A percentile compares a stretch with the other conserved stretches of the same genome.
Evolutionary conservation across 2,113 vertebrate species (phyloP).

Genomic region (Malurus melanocephalus): DNA sequence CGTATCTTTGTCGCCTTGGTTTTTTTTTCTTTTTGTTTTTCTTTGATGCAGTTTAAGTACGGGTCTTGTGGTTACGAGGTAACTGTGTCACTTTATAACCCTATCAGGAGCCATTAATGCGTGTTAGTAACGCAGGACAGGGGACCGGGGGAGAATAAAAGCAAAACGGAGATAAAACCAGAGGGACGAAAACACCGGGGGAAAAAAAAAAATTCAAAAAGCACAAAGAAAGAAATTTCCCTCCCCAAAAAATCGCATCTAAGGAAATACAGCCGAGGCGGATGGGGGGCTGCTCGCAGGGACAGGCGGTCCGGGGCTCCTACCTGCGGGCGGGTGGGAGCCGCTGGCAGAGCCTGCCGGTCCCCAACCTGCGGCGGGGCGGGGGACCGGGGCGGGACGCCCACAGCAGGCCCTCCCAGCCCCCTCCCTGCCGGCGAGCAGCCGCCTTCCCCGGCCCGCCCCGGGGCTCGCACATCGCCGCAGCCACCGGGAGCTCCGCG

Average conservation of each 20-base stretch:
- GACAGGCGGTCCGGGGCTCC: not conserved
- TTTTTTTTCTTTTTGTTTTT: not conserved
- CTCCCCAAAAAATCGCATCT: not conserved
- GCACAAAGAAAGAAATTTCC: not conserved
- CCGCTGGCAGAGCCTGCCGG: not conserved
- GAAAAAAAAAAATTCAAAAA: not conserved
- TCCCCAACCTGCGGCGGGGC: not conserved
- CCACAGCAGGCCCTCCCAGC: not conserved
- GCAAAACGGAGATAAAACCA: not conserved
- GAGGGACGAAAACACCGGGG: not conserved
- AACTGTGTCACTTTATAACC: conserved; percentile 18
- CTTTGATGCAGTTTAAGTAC: not conserved
- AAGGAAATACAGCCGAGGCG: not conserved
- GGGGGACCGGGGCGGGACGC: not conserved
- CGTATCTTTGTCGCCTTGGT: not conserved
- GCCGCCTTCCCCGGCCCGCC: not conserved
- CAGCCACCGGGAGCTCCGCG: not conserved
- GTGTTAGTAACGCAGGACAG: not conserved
- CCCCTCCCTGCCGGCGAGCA: not conserved
- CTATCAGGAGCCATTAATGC: conserved; percentile 11
- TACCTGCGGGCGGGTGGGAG: not conserved
- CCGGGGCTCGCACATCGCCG: not conserved
- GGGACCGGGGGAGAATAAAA: not conserved
- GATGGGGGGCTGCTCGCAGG: too few species aligned
- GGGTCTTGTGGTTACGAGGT: conserved; percentile 2